These are phyloP conservation scores for Hetaerina americana DNA, from an alignment of 1,140 invertebrate genomes.

Conservation along the genomic window DNA sequence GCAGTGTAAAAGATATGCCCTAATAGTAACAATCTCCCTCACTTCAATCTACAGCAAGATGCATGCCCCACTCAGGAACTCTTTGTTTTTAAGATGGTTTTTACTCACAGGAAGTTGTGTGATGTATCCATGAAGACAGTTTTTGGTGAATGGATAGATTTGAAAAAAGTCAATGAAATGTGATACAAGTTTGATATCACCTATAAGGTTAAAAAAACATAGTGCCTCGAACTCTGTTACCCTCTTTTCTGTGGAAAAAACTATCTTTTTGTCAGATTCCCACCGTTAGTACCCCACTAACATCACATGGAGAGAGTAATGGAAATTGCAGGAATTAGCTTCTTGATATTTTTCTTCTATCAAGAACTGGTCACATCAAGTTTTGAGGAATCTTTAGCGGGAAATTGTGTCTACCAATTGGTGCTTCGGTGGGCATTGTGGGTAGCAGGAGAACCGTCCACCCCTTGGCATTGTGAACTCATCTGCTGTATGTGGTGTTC, in stretches of 20 bases:
- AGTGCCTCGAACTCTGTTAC: neutral
- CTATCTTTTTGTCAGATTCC: neutral
- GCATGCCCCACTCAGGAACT: neutral
- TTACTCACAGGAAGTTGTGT: neutral
- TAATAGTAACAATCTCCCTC: neutral
- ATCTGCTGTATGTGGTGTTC: neutral
- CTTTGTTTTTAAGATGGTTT: neutral
- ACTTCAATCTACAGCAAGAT: neutral
- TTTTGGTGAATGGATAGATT: neutral
- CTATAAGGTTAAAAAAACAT: neutral
- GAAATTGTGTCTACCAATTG: neutral
- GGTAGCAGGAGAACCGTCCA: neutral
- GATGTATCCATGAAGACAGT: neutral
- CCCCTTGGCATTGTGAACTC: neutral
- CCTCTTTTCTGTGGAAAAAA: neutral
- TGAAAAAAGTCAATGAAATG: neutral
- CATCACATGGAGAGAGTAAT: no score
- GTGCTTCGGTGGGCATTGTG: neutral
- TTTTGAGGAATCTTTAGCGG: neutral
- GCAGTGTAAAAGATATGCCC: neutral
- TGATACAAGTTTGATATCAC: neutral
- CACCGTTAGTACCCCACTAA: neutral
- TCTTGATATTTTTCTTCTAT: no score
- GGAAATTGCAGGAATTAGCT: no score
- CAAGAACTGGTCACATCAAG: neutral